These are phyloP conservation scores for Brachyalestes nurse DNA, from an alignment of 2,797 vertebrate genomes.

Conservation along the genomic window DNA sequence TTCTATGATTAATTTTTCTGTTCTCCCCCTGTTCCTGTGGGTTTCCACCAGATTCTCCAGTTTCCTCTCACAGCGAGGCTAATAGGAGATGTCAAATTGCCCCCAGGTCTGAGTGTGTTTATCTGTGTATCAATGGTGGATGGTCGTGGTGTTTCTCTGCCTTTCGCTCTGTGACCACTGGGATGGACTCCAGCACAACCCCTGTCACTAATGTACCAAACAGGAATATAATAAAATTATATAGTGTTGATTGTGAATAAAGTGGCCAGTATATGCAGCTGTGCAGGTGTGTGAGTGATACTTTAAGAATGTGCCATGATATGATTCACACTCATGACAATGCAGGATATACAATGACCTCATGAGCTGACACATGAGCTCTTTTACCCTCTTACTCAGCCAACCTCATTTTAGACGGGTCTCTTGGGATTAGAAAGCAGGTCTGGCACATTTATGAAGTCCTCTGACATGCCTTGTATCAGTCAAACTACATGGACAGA, in stretches of 20 bases:
- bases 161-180: too few relatives aligned
- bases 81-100: too few relatives aligned
- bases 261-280: not conserved
- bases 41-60: too few relatives aligned
- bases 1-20: too few relatives aligned
- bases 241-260: not conserved
- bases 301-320: not conserved
- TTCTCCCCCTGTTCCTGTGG: too few relatives aligned
- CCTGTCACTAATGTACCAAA: too few relatives aligned
- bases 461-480: not conserved
- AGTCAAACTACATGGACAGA: not conserved
- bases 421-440: not conserved
- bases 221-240: not conserved
- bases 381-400: not conserved
- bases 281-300: not conserved
- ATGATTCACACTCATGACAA: not conserved
- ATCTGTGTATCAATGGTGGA: too few relatives aligned
- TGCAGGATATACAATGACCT: slow-evolving; percentile 6
- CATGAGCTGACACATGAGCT: slow-evolving; percentile 19
- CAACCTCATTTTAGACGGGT: not conserved
- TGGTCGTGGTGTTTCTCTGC: too few relatives aligned
- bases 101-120: too few relatives aligned
- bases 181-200: too few relatives aligned
- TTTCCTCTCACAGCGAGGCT: too few relatives aligned
- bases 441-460: not conserved